Conservation (phyloP, 2,797 vertebrate genomes). For the Neostethus bicornis region DNA sequence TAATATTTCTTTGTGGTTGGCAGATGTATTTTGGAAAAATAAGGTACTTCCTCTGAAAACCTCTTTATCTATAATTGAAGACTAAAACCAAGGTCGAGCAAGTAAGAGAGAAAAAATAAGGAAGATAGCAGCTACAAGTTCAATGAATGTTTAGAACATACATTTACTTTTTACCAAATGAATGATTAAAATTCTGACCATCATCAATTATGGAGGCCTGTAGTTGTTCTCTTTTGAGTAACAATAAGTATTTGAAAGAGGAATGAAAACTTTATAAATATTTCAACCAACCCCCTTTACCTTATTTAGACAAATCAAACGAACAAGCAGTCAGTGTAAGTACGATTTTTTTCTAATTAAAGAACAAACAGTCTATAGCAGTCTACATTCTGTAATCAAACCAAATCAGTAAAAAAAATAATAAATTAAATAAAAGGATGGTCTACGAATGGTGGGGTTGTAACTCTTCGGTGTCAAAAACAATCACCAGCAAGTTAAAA, state of each 20-base stretch:
- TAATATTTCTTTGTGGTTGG: slow-evolving; percentile 32
- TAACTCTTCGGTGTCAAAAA: neutral
- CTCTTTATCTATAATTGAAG: slow-evolving; percentile 15
- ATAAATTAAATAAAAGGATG: neutral
- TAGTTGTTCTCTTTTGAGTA: too few relatives aligned
- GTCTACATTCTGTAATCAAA: neutral
- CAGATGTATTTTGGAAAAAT: slow-evolving; percentile 20
- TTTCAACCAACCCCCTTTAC: neutral
- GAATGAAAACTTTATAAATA: neutral
- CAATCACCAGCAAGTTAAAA: too few relatives aligned
- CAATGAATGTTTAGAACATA: neutral
- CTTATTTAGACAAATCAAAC: neutral
- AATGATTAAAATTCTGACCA: too few relatives aligned
- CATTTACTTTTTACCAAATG: too few relatives aligned
- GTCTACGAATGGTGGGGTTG: neutral
- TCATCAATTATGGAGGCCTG: too few relatives aligned
- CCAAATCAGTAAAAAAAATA: too few relatives aligned
- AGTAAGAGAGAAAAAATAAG: neutral
- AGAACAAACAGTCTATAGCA: neutral
- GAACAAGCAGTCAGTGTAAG: neutral
- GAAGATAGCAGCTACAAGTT: too few relatives aligned
- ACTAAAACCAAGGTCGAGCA: neutral
- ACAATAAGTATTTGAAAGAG: neutral
- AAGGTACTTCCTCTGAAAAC: slow-evolving; percentile 46
- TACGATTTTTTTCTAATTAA: neutral